These are phyloP conservation scores for Phrynocephalus forsythii DNA, from an alignment of 2,797 vertebrate genomes.

Conservation along the genomic window DNA sequence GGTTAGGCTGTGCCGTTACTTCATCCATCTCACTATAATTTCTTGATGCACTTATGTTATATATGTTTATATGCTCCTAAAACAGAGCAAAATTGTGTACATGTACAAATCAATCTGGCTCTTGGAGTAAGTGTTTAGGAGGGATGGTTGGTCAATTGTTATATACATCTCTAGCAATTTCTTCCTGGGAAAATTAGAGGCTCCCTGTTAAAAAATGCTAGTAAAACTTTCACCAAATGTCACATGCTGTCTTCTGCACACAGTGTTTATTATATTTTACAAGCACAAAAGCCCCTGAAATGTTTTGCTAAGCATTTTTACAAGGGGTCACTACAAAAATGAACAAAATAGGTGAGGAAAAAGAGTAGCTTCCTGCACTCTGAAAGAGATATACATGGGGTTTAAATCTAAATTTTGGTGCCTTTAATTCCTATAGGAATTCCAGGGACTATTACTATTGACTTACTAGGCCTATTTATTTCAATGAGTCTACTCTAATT, in stretches of 20 bases:
- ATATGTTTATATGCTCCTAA: not conserved
- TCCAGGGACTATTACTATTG: too few relatives aligned
- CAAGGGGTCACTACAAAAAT: not conserved
- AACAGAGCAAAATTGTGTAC: not conserved
- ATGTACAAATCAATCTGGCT: not conserved
- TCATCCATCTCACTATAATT: not conserved
- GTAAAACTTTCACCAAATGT: not conserved
- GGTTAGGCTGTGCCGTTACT: not conserved
- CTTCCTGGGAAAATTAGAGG: not conserved
- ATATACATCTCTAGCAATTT: not conserved
- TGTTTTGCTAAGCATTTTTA: slow-evolving; percentile 30
- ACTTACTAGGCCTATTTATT: too few relatives aligned
- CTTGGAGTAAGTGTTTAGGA: not conserved
- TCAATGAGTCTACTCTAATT: too few relatives aligned
- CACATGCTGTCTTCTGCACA: slow-evolving; percentile 24
- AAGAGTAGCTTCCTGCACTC: not conserved
- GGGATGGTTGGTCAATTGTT: not conserved
- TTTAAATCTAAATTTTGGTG: too few relatives aligned
- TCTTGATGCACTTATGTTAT: not conserved
- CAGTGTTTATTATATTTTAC: slow-evolving; percentile 3
- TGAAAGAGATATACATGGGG: too few relatives aligned
- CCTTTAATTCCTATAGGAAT: too few relatives aligned
- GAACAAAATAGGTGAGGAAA: slow-evolving; percentile 13
- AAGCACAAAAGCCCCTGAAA: not conserved
- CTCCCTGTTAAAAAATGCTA: not conserved